These are phyloP conservation scores for Limanda limanda DNA, from an alignment of 2,113 vertebrate genomes.

Conservation along the genomic window DNA sequence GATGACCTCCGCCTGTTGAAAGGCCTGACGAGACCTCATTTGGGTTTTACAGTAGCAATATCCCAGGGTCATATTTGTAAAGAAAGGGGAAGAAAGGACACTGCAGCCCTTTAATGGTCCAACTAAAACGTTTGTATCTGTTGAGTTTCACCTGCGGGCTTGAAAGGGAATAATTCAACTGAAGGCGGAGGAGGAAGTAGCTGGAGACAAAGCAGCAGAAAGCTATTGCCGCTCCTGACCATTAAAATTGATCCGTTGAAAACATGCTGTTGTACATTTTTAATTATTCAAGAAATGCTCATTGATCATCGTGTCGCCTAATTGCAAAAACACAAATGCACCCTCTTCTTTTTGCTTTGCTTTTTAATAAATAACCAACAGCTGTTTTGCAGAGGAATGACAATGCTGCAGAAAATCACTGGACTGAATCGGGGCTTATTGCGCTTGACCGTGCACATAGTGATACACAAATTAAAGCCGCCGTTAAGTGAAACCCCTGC, in stretches of 20 bases:
- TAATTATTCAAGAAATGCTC: slow-evolving; percentile 62
- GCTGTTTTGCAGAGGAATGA: slow-evolving; percentile 20
- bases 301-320: slow-evolving; percentile 45
- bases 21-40: slow-evolving; percentile 45
- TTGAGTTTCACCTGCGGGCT: slow-evolving; percentile 15
- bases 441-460: slow-evolving; percentile 20
- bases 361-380: slow-evolving; percentile 7
- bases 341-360: slow-evolving; percentile 23
- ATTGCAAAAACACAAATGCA: slow-evolving; percentile 42
- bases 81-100: slow-evolving; percentile 40
- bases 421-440: slow-evolving; percentile 33
- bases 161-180: slow-evolving; percentile 27
- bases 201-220: slow-evolving; percentile 32
- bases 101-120: slow-evolving; percentile 49
- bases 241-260: slow-evolving; percentile 49
- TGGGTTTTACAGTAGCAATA: slow-evolving; percentile 36
- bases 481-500: slow-evolving; percentile 25
- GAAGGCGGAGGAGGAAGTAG: slow-evolving; percentile 31
- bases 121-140: slow-evolving; percentile 16
- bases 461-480: slow-evolving; percentile 38
- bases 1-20: slow-evolving; percentile 45
- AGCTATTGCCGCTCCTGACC: slow-evolving; percentile 25
- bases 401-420: slow-evolving; percentile 20
- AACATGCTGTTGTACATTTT: slow-evolving; percentile 45
- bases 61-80: slow-evolving; percentile 52